phyloP scores from a whole-genome alignment of 2,888 invertebrate genomes.

The Laspeyria flexula region DNA sequence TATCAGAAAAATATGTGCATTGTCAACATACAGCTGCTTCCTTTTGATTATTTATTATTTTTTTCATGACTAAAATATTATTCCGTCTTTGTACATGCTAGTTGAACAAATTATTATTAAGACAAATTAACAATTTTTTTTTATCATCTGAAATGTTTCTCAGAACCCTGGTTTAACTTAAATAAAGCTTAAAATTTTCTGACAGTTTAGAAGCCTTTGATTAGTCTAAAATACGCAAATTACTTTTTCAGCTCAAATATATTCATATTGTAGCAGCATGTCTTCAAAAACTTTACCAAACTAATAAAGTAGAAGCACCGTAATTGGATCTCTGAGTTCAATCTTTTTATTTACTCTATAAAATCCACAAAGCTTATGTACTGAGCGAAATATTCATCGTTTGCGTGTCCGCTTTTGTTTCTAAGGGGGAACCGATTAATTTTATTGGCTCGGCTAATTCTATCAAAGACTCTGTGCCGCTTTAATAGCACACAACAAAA shows the following conservation, averaged over 20 bases:
- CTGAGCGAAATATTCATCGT: conserved; percentile 46
- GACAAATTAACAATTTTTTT: too few species aligned
- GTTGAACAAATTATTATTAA: too few species aligned
- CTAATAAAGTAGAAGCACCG: conserved; percentile 28
- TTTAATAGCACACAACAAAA: conserved; percentile 83
- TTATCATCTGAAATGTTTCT: too few species aligned
- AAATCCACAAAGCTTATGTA: conserved; percentile 44
- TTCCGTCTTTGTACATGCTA: too few species aligned
- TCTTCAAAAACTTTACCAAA: conserved; percentile 11
- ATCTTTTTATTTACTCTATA: conserved; percentile 44
- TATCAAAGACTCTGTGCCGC: conserved; percentile 76
- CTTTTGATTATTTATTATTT: too few species aligned
- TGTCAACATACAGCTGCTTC: too few species aligned
- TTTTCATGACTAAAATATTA: too few species aligned
- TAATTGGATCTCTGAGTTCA: conserved; percentile 42
- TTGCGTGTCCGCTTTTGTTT: conserved; percentile 47
- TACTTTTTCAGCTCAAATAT: conserved; percentile 3
- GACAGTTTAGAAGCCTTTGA: too few species aligned
- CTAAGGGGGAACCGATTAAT: conserved; percentile 72
- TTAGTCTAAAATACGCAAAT: not conserved
- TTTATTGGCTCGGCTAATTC: conserved; percentile 81
- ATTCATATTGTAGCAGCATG: conserved; percentile 1
- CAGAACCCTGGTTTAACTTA: too few species aligned
- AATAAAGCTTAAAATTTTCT: too few species aligned
- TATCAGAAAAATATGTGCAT: too few species aligned